Evolutionary conservation across 2,113 vertebrate genomes (phyloP).

Genomic region (Isurus oxyrinchus): DNA sequence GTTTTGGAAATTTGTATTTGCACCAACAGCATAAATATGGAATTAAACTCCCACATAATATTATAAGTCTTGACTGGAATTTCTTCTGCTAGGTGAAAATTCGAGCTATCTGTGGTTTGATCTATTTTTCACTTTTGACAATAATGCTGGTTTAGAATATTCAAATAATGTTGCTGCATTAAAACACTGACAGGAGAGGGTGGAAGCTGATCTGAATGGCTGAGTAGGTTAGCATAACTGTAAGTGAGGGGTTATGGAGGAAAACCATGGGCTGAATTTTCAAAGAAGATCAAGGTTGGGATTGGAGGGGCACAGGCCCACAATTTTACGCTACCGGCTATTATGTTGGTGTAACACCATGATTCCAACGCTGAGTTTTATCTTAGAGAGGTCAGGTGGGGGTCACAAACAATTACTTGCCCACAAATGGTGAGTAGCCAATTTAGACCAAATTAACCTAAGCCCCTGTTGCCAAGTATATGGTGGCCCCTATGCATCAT

Average conservation of each 20-base stretch:
- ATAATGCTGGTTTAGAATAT: not conserved
- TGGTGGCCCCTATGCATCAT: too few species aligned
- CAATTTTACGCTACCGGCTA: too few species aligned
- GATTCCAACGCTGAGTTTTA: too few species aligned
- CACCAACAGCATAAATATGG: not conserved
- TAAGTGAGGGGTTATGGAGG: not conserved
- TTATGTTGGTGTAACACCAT: too few species aligned
- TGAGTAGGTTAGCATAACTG: not conserved
- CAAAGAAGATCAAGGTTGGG: too few species aligned
- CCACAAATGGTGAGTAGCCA: too few species aligned
- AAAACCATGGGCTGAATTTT: too few species aligned
- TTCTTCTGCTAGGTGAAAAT: not conserved
- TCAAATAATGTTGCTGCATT: not conserved
- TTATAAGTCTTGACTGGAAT: not conserved
- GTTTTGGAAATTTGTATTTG: not conserved
- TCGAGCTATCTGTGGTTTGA: not conserved
- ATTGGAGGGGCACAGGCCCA: too few species aligned
- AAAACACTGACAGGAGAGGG: not conserved
- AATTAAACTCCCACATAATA: not conserved
- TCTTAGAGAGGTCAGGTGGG: too few species aligned
- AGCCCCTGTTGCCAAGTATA: too few species aligned
- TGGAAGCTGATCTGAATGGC: not conserved
- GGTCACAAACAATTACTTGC: too few species aligned
- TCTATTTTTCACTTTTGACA: not conserved
- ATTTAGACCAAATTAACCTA: too few species aligned